phyloP scores from a whole-genome alignment of 2,797 vertebrate species.

The Gambelia wislizenii region DNA sequence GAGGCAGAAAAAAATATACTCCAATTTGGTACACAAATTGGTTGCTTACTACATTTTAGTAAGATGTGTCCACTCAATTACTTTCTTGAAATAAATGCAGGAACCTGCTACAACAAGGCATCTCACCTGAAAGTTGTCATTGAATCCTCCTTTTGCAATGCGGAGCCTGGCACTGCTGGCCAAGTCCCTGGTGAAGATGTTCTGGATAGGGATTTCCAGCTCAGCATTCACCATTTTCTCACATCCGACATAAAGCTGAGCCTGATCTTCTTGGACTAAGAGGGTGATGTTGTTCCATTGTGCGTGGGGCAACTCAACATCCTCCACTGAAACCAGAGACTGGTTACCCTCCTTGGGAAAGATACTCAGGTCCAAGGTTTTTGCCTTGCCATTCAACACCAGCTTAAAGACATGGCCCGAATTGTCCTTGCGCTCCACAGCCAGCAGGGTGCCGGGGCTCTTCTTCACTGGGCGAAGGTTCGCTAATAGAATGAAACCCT shows the following conservation, averaged over 20 bases:
- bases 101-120: not conserved
- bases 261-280: constrained; percentile 94
- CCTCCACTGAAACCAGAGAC: constrained; percentile 91
- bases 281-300: constrained; percentile 97
- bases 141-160: constrained; percentile 91
- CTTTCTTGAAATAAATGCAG: not conserved
- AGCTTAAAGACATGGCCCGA: constrained; percentile 92
- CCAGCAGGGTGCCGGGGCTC: constrained; percentile 88
- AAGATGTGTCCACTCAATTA: not conserved
- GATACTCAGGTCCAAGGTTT: constrained; percentile 92
- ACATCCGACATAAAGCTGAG: constrained; percentile 93
- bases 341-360: constrained; percentile 83
- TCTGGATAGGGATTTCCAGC: constrained; percentile 91
- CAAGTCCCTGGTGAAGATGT: constrained; percentile 87
- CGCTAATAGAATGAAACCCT: constrained; percentile 93
- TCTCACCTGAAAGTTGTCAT: constrained; percentile 93
- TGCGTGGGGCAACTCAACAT: constrained; percentile 88
- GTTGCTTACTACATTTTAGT: not conserved
- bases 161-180: constrained; percentile 86
- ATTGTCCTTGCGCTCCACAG: constrained; percentile 88
- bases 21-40: not conserved
- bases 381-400: constrained; percentile 92
- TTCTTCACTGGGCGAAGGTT: constrained; percentile 93
- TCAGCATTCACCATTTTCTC: constrained; percentile 92
- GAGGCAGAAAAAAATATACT: not conserved